Conservation (phyloP, 2,113 vertebrate genomes). For the Lynx canadensis region DNA sequence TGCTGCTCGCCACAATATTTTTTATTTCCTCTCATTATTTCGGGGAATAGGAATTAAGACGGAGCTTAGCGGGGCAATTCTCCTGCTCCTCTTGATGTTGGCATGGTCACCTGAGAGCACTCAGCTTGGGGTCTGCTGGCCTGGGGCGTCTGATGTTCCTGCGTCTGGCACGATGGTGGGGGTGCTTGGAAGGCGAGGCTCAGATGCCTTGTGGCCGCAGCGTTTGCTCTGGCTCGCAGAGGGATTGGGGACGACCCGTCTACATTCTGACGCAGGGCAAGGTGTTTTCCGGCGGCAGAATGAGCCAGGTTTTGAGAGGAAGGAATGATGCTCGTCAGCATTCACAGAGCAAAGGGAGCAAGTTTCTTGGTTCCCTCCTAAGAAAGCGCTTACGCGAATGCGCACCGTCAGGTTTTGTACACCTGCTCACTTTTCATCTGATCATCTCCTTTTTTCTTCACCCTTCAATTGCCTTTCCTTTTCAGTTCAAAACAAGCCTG, state of each 20-base stretch:
- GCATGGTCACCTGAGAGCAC: background rate
- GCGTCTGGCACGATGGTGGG: background rate
- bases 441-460: constrained; percentile 58
- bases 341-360: background rate
- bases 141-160: background rate
- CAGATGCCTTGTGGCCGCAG: background rate
- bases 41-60: background rate
- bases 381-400: constrained; percentile 53
- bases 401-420: background rate
- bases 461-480: constrained; percentile 73
- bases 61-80: background rate
- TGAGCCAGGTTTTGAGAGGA: background rate
- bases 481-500: constrained; percentile 73
- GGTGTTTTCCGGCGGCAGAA: background rate
- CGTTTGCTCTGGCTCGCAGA: background rate
- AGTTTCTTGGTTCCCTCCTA: background rate
- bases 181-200: background rate
- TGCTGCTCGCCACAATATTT: background rate
- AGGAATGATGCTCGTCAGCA: background rate
- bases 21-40: background rate
- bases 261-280: background rate
- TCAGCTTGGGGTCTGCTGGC: background rate
- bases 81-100: background rate
- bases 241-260: background rate
- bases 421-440: constrained; percentile 61